These are phyloP conservation scores for Piscicola geometra DNA, from an alignment of 2,888 invertebrate genomes.

Conservation along the genomic window DNA sequence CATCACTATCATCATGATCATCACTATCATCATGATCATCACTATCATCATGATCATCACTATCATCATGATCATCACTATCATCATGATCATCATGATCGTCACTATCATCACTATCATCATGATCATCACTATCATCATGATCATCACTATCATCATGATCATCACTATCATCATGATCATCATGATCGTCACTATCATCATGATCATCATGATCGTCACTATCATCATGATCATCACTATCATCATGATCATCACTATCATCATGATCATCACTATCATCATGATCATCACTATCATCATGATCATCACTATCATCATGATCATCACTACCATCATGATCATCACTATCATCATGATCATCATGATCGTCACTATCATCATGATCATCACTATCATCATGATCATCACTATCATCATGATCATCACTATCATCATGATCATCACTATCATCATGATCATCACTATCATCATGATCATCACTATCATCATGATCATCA, in stretches of 20 bases:
- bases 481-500: neutral
- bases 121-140: conserved; percentile 20
- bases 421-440: neutral
- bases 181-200: conserved; percentile 7
- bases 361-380: neutral
- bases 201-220: no score
- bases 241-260: neutral
- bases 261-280: no score
- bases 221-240: no score
- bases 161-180: conserved; percentile 13
- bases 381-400: neutral
- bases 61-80: no score
- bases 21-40: conserved; percentile 7
- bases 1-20: conserved; percentile 15
- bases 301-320: conserved; percentile 9
- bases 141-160: conserved; percentile 9
- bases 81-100: no score
- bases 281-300: neutral
- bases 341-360: conserved; percentile 17
- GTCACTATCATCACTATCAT: neutral
- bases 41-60: conserved; percentile 5
- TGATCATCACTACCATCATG: conserved; percentile 10
- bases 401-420: conserved; percentile 6
- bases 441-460: conserved; percentile 3
- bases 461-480: neutral